These are phyloP conservation scores for Urechis unicinctus DNA, from an alignment of 2,888 invertebrate genomes.

Conservation along the genomic window DNA sequence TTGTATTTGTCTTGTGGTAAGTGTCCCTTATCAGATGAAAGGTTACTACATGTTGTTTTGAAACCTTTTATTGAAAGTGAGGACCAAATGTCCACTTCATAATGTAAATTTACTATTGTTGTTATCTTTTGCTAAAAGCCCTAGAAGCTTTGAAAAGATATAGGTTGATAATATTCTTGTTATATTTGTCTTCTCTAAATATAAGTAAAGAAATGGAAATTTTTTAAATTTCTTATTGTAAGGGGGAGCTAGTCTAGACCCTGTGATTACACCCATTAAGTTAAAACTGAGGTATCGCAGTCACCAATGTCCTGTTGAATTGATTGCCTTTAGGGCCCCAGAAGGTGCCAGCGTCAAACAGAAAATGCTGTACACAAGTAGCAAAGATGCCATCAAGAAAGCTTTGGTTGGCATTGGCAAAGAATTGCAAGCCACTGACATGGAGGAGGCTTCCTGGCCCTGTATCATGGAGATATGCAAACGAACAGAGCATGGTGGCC, in stretches of 20 bases:
- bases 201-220: too few species aligned
- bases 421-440: constrained; percentile 91
- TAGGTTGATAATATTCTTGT: too few species aligned
- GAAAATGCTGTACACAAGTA: constrained; percentile 76
- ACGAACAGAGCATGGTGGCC: constrained; percentile 5
- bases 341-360: constrained; percentile 87
- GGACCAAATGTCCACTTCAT: not conserved
- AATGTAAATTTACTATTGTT: too few species aligned
- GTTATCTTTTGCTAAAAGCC: too few species aligned
- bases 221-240: too few species aligned
- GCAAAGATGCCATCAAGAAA: constrained; percentile 96
- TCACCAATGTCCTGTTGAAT: too few species aligned
- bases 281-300: too few species aligned
- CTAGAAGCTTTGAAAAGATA: too few species aligned
- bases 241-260: too few species aligned
- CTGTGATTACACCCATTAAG: too few species aligned
- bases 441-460: constrained; percentile 62
- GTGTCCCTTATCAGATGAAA: constrained; percentile 5
- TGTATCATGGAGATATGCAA: constrained; percentile 27
- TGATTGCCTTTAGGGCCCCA: constrained; percentile 78
- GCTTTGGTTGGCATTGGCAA: constrained; percentile 93
- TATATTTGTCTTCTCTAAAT: too few species aligned
- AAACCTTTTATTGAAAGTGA: not conserved
- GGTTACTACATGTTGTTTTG: not conserved
- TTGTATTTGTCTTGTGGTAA: constrained; percentile 43